Conservation (phyloP, 2,888 invertebrate genomes). For the Zhengitettix transpicula region DNA sequence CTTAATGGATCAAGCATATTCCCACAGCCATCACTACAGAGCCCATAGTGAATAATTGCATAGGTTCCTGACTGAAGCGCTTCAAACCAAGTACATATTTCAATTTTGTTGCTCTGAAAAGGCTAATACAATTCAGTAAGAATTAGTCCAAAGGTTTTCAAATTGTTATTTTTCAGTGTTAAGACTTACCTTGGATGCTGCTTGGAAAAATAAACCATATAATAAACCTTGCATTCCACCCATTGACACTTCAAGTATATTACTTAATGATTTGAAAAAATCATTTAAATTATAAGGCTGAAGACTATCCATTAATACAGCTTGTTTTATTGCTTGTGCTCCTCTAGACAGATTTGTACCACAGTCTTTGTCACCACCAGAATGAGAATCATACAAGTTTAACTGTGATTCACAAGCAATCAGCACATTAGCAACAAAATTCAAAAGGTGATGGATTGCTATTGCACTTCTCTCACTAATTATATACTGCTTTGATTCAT, state of each 20-base stretch:
- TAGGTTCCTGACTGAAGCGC: constrained; percentile 38
- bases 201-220: constrained; percentile 57
- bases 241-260: constrained; percentile 49
- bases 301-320: constrained; percentile 1
- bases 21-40: constrained; percentile 52
- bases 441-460: constrained; percentile 1
- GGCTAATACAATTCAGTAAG: too few species aligned
- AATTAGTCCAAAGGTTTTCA: too few species aligned
- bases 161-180: neutral
- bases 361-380: constrained; percentile 57
- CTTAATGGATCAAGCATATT: constrained; percentile 41
- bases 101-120: too few species aligned
- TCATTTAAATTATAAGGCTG: constrained; percentile 1
- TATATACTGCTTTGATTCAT: neutral
- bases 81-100: constrained; percentile 27
- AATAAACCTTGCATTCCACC: constrained; percentile 67
- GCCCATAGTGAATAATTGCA: constrained; percentile 49
- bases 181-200: constrained; percentile 27
- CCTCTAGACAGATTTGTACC: constrained; percentile 48
- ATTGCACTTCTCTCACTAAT: neutral
- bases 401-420: constrained; percentile 3
- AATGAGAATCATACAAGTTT: constrained; percentile 41
- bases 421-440: constrained; percentile 22
- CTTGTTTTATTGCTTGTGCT: constrained; percentile 29
- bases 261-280: constrained; percentile 16